phyloP scores from a whole-genome alignment of 2,888 invertebrate species.

The Cybosia mesomella region DNA sequence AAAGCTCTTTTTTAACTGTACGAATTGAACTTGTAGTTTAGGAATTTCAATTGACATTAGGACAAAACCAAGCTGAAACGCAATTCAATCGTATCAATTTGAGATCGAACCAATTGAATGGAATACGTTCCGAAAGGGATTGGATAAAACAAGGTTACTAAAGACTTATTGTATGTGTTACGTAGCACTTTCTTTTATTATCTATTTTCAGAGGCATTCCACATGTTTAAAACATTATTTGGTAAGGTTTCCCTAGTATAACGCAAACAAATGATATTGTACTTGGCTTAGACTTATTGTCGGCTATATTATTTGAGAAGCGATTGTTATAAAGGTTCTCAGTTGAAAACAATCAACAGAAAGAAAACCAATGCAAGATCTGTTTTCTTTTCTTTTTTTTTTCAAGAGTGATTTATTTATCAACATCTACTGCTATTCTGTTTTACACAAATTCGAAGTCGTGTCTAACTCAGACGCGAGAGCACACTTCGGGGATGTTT shows the following conservation, averaged over 20 bases:
- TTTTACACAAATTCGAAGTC: no score
- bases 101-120: conserved; percentile 26
- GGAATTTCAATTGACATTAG: conserved; percentile 6
- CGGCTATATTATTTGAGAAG: neutral
- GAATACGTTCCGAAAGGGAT: conserved; percentile 32
- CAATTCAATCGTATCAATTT: conserved; percentile 30
- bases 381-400: no score
- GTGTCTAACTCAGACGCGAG: no score
- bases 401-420: no score
- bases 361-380: no score
- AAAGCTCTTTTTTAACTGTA: neutral
- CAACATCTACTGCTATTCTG: no score
- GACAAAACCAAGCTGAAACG: conserved; percentile 27
- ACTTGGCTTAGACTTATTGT: neutral
- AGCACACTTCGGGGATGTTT: no score
- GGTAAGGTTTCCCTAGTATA: neutral
- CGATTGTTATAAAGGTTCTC: neutral
- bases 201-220: conserved; percentile 10
- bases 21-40: conserved; percentile 13
- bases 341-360: no score
- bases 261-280: neutral
- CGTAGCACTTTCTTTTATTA: conserved; percentile 16
- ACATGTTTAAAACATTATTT: conserved; percentile 2
- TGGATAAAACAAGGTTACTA: conserved; percentile 27
- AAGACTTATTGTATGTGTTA: conserved; percentile 19